phyloP scores from a whole-genome alignment of 2,797 vertebrate species.

The Anomalospiza imberbis region DNA sequence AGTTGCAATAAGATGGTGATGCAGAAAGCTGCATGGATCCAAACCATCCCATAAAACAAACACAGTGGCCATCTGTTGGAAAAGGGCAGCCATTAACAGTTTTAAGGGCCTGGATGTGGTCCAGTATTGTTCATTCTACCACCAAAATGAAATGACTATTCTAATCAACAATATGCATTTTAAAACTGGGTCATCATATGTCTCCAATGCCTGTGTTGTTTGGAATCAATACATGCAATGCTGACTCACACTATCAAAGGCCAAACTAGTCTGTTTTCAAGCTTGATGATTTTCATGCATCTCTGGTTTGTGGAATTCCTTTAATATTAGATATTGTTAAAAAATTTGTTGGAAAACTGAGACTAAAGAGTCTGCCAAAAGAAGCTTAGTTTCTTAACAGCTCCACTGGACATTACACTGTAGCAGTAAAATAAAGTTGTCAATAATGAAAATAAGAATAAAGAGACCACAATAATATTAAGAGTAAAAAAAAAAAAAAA shows the following conservation, averaged over 20 bases:
- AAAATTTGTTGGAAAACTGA: not conserved
- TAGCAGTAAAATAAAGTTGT: not conserved
- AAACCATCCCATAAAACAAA: conserved; percentile 49
- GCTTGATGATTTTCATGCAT: not conserved
- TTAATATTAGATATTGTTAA: not conserved
- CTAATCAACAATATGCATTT: conserved; percentile 45
- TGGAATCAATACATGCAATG: not conserved
- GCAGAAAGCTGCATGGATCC: not conserved
- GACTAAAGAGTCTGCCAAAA: not conserved
- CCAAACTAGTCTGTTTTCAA: not conserved
- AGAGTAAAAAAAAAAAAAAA: not conserved
- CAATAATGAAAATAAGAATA: not conserved
- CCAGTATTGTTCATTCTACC: conserved; percentile 68
- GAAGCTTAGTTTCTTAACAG: not conserved
- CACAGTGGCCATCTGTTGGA: conserved; percentile 69
- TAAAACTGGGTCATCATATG: not conserved
- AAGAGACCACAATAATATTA: not conserved
- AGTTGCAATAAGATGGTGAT: conserved; percentile 44
- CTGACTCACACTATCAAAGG: not conserved
- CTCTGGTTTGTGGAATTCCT: not conserved
- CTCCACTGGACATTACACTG: not conserved
- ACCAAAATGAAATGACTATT: conserved; percentile 51
- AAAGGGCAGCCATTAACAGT: conserved; percentile 47
- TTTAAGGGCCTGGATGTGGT: conserved; percentile 56
- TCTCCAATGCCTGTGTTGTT: not conserved